Evolutionary conservation across 2,113 vertebrate genomes (phyloP), one percentile per base, ranked within the genome.

Genomic region (Pavo muticus): DNA sequence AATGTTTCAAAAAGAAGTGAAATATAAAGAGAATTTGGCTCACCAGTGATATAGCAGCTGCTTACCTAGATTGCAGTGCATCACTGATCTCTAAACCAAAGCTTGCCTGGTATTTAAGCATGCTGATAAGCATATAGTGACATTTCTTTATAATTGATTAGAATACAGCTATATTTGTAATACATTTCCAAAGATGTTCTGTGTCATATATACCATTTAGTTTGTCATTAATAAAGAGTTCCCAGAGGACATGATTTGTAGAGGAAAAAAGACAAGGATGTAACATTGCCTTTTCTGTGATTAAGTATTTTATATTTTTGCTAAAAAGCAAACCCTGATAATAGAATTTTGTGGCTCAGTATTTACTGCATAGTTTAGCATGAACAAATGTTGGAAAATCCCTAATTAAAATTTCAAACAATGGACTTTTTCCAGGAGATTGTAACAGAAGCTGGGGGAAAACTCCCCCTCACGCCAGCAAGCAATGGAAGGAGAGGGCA

Each of bases 401-500:
- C 11, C 9, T 21, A 35, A 21, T 37, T 63, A 47, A 72, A 90
- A 90, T 71, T 13, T 7, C 19, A 73, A 29, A 52, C 6, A 5
- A 20, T 14, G 10, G 11, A 5, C 6, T 74, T 86, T 90, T 91
- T 35, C 57, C 29, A 57, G 32, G 17, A 77, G 14, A 4, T 44
- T 79, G 3, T 68, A 44, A 47, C 12, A 68, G 21, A 72, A 67
- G 1, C 0, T 54, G 29, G 6, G 7, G 7, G 19, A 60, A 78
- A 86, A 59, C 15, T 4, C 32, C 44, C 29, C 3, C 12, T 52
- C 23, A n/a, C 6, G 67, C 6, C 12, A 84, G 14, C 12, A 70
- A 56, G 8, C 0, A 54, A 11, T 29, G 14, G 2, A 1, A 48
- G 25, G 37, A 80, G 30, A 64, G 14, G 5, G 2, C 16, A 29